Evolutionary conservation across 2,797 vertebrate genomes (phyloP).

Genomic region (Meriones psammophilus): DNA sequence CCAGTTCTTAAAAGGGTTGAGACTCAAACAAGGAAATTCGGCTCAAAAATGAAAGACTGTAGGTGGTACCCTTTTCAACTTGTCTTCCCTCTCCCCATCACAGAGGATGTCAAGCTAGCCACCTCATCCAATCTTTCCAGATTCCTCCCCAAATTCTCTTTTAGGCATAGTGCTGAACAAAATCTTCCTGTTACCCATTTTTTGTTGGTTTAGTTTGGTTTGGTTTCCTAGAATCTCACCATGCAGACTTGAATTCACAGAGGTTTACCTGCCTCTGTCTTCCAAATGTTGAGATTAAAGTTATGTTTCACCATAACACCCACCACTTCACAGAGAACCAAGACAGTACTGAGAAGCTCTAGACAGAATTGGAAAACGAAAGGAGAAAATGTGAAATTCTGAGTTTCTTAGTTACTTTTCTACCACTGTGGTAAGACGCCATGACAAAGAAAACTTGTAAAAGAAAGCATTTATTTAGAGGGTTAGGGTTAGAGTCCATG

Average conservation of each 20-base stretch:
- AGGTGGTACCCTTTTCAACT: not conserved
- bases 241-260: not conserved
- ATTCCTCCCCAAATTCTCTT: not conserved
- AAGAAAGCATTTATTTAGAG: not conserved
- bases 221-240: not conserved
- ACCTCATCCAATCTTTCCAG: fast-evolving
- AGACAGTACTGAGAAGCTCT: not conserved
- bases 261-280: not conserved
- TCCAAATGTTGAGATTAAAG: not conserved
- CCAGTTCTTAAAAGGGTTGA: not conserved
- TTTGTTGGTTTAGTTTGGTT: not conserved
- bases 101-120: not conserved
- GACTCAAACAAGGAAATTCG: not conserved
- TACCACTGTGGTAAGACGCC: not conserved
- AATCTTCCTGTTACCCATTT: not conserved
- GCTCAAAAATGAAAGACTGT: not conserved
- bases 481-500: not conserved
- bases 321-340: not conserved
- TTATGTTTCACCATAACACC: not conserved
- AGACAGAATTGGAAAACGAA: not conserved
- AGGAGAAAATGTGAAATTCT: not conserved
- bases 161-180: not conserved
- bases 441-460: not conserved
- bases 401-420: not conserved
- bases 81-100: not conserved